Base-by-base conservation (phyloP, 2,888 invertebrate genomes). In the Iselma pallidipennis region DNA sequence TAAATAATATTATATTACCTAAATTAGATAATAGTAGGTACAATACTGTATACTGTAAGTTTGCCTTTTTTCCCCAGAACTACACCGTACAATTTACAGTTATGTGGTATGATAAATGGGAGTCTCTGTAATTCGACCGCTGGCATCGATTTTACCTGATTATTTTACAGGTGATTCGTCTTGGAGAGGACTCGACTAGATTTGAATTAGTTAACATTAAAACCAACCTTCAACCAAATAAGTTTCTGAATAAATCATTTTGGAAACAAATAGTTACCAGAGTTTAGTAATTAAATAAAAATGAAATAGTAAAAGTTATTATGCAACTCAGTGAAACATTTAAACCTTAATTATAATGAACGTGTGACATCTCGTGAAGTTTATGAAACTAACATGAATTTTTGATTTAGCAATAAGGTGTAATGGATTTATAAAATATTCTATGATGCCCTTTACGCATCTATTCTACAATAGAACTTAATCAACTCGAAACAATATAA, bases 301-400 rank as follows among this genome's bases (percentile, higher is more conserved):
- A n/a, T 23, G 45, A 29, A 48, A 29, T 48, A 29, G 19, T 31
- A 49, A 51, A 45, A 31, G 52, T 52, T 56, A 52, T 53, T 54
- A 57, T 49, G 21, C 49, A 55, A 53, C 57, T 53, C 49, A 66
- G 57, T 59, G 49, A 62, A 57, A 55, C 60, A 63, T 59, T 66
- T 28, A 52, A 52, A 29, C 16, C 0, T 29, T 52, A 31, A 52
- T 52, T 52, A 52, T 31, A 52, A 31, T 52, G 19, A 19, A 52
- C 52, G 10, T 52, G 26, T 31, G 19, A 16, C 26, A 31, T 25
- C 21, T 26, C 12, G 21, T 52, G 16, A 31, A 52, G 7, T 52
- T 52, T 52, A 28, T 52, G 23, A 19, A 52, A 33, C 14, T 31
- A 4, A 21, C 52, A 21, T 52, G 21, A 26, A 52, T 52, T 6